Conservation (phyloP, 2,113 vertebrate genomes). For the Phalacrocorax carbo region DNA sequence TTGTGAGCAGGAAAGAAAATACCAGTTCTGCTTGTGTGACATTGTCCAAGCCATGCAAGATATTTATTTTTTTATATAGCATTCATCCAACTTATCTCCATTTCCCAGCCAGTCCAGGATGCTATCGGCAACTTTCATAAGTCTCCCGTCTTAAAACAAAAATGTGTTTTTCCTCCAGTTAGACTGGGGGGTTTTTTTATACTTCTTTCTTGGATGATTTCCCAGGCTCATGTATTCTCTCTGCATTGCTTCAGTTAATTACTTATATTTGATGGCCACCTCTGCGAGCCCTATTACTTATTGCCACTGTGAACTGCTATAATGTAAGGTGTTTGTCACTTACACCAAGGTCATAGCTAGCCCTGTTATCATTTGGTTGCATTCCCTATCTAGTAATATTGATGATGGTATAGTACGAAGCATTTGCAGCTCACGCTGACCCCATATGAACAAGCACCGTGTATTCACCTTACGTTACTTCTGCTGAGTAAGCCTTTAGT, state of each 20-base stretch:
- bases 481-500: constrained; percentile 51
- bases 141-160: background rate
- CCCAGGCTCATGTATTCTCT: constrained; percentile 60
- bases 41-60: background rate
- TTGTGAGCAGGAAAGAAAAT: background rate
- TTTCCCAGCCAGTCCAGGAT: constrained; percentile 12
- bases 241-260: constrained; percentile 66
- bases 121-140: constrained; percentile 25
- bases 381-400: constrained; percentile 26
- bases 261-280: constrained; percentile 70
- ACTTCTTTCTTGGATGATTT: constrained; percentile 70
- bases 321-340: constrained; percentile 56
- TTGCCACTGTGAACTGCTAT: constrained; percentile 53
- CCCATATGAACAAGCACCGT: background rate
- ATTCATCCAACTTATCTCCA: constrained; percentile 12
- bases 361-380: constrained; percentile 36
- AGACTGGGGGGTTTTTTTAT: background rate
- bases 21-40: background rate
- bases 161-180: background rate
- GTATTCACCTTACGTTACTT: background rate
- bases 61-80: background rate
- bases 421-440: background rate
- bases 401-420: background rate
- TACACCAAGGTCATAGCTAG: constrained; percentile 60
- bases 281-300: constrained; percentile 62